Evolutionary conservation across 92 coral and sea anemone genomes (phyloP).

Genomic region (Bergia sp.): DNA sequence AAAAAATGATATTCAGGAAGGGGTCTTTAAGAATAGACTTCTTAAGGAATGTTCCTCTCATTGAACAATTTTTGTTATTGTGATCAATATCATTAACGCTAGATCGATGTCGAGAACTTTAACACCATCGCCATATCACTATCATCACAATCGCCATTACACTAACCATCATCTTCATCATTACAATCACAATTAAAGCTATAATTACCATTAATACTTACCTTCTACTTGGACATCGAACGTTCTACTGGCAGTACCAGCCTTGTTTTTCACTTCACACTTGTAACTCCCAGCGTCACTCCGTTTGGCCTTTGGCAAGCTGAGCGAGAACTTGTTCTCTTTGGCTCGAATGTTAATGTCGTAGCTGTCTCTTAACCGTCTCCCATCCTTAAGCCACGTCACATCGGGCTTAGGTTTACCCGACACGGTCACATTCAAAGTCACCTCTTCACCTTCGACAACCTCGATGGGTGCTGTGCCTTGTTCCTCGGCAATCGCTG

Average conservation of each 20-base stretch:
- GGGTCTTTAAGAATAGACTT: background rate
- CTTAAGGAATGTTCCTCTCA: no score
- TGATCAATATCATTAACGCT: no score
- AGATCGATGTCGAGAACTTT: no score
- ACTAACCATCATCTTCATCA: no score
- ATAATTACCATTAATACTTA: no score
- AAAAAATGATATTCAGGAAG: background rate
- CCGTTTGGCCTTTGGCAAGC: constrained; percentile 1
- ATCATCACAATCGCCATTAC: no score
- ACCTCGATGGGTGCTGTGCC: constrained; percentile 49
- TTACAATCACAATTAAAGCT: no score
- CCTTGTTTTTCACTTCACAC: constrained; percentile 35
- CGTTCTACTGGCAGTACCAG: constrained; percentile 9
- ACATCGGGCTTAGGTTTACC: constrained; percentile 69
- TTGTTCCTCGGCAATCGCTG: constrained; percentile 63
- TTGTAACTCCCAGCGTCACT: constrained; percentile 15
- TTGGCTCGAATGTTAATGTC: background rate
- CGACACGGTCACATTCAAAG: constrained; percentile 54
- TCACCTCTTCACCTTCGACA: constrained; percentile 65
- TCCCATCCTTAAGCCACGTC: constrained; percentile 73
- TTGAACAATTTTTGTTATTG: no score
- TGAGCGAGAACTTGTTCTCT: constrained; percentile 1
- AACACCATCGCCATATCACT: no score
- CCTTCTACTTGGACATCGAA: constrained; percentile 16
- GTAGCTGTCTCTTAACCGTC: constrained; percentile 28